These are phyloP conservation scores for Drosophila subobscura DNA, from an alignment of 1,140 invertebrate species.

Conservation along the genomic window DNA sequence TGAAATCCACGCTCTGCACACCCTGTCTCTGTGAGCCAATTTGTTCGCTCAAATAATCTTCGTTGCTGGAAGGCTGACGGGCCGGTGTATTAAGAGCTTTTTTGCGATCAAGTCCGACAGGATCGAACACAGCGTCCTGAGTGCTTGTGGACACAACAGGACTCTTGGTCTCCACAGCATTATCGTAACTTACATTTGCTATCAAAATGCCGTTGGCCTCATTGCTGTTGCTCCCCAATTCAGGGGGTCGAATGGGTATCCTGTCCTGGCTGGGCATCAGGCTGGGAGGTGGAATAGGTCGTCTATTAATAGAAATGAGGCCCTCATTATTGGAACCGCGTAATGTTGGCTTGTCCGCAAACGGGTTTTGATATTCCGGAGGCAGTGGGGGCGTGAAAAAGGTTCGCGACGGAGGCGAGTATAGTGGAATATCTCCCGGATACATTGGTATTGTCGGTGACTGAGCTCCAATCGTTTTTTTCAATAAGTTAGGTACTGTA, in stretches of 20 bases:
- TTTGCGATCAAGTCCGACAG: slow-evolving; percentile 84
- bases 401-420: slow-evolving; percentile 90
- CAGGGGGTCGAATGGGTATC: slow-evolving; percentile 89
- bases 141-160: slow-evolving; percentile 33
- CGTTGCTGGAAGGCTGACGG: slow-evolving; percentile 60
- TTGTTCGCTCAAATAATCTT: slow-evolving; percentile 24
- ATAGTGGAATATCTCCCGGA: slow-evolving; percentile 88
- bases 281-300: slow-evolving; percentile 90
- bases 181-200: slow-evolving; percentile 28
- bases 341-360: slow-evolving; percentile 92
- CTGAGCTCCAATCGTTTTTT: slow-evolving; percentile 81
- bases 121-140: slow-evolving; percentile 32
- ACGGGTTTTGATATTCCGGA: slow-evolving; percentile 91
- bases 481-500: slow-evolving; percentile 80
- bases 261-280: slow-evolving; percentile 90
- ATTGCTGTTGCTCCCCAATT: slow-evolving; percentile 47
- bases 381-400: slow-evolving; percentile 92
- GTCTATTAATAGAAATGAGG: slow-evolving; percentile 84
- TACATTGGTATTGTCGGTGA: slow-evolving; percentile 84
- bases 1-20: slow-evolving; percentile 2
- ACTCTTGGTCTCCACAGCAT: slow-evolving; percentile 36
- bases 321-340: slow-evolving; percentile 87
- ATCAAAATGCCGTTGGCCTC: slow-evolving; percentile 7
- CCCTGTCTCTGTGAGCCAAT: slow-evolving; percentile 12
- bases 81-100: slow-evolving; percentile 90